These are phyloP conservation scores for Phymastichus coffea DNA, from an alignment of 1,140 invertebrate species.

Conservation along the genomic window DNA sequence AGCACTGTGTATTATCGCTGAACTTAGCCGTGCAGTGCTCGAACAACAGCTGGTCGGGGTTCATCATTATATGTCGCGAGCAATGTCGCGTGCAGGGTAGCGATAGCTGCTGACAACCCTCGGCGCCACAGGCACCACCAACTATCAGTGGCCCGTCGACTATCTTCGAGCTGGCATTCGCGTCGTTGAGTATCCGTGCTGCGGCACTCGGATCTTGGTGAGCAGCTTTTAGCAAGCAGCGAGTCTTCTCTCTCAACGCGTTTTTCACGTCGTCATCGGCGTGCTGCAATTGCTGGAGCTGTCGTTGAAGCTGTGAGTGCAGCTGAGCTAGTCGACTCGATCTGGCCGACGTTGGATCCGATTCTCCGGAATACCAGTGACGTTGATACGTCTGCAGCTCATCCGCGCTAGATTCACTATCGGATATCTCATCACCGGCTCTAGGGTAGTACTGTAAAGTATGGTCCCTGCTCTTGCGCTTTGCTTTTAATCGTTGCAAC, in stretches of 20 bases:
- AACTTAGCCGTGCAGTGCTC: constrained; percentile 87
- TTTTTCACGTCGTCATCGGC: constrained; percentile 43
- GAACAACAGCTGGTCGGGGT: constrained; percentile 84
- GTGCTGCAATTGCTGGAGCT: constrained; percentile 54
- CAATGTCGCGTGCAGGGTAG: constrained; percentile 84
- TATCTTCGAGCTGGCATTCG: constrained; percentile 47
- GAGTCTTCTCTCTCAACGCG: constrained; percentile 40
- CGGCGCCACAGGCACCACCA: constrained; percentile 45
- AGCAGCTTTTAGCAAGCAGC: constrained; percentile 43
- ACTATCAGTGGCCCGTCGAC: constrained; percentile 50
- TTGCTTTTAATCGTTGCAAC: constrained; percentile 36
- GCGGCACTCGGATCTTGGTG: constrained; percentile 40
- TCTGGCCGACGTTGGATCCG: constrained; percentile 40
- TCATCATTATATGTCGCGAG: constrained; percentile 81
- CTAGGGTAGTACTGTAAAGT: constrained; percentile 51
- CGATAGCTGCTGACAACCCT: constrained; percentile 64
- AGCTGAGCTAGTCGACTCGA: constrained; percentile 56
- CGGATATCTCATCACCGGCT: constrained; percentile 53
- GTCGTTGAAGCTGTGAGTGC: constrained; percentile 59
- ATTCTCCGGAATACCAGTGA: constrained; percentile 50
- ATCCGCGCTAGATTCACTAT: constrained; percentile 54
- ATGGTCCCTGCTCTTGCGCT: constrained; percentile 47
- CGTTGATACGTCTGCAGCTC: constrained; percentile 49
- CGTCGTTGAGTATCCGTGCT: constrained; percentile 37
- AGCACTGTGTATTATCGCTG: constrained; percentile 84